Base-by-base conservation (phyloP, 2,113 vertebrate genomes). In the Petrocephalus zakoni region DNA sequence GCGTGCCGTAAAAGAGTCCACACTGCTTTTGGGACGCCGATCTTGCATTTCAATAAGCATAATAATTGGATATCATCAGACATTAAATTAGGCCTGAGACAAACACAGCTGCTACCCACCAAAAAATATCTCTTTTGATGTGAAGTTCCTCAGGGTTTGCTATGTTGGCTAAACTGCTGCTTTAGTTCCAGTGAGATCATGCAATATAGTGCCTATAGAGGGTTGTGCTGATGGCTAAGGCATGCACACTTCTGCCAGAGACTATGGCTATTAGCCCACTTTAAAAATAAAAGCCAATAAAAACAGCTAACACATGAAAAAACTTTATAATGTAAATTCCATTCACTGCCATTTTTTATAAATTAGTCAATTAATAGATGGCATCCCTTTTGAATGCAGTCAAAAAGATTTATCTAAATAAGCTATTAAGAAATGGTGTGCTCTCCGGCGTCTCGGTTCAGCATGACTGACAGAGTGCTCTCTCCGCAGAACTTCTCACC, bases 391-490 rank as follows among this genome's bases (percentile, higher is more conserved):
- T 55, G 29, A 82, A 37, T 88, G 21, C 78, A 56, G 13, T 56
- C 46, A 19, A 42, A 81, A 82, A 37, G 42, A 88, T 88, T 88
- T 88, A 88, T 88, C 72, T 56, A 55, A 56, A 82, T 82, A 81
- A 82, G 29, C 64, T 88, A 34, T 82, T 88, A 75, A 81, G 84
- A 53, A 34, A 34, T 10, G 6, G n/a, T 29, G 84, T 4, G 52
- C 52, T 56, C 84, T 86, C 84, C 17, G 9, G 72, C 52, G 87
- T 29, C 75, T 88, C 34, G 15, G 42, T 21, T 51, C 68, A 81
- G 21, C 61, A 78, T 42, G n/a, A n/a, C 8, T 72, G 68, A n/a
- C 9, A 47, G 37, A 42, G 75, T 55, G 37, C 52, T 49, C 22
- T 46, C 55, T 47, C 11, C 21, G 13, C n/a, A 72, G 37, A 29